A percentile compares a stretch with the other conserved stretches of the same genome.
These are phyloP conservation scores for Drosophila fulvimacula DNA, from an alignment of 2,888 invertebrate species.

Conservation along the genomic window DNA sequence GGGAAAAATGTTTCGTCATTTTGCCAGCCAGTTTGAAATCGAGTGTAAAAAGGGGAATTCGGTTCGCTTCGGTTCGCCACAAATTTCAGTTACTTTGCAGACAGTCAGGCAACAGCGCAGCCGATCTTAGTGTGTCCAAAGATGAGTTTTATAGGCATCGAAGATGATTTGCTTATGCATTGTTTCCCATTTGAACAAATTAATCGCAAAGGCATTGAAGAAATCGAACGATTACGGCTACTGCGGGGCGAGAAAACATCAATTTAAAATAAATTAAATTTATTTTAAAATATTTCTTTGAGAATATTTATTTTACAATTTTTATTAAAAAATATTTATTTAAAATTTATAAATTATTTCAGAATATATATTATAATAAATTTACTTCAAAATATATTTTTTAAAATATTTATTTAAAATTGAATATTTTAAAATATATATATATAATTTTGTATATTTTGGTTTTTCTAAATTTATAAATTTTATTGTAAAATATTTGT, in stretches of 20 bases:
- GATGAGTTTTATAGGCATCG: constrained; percentile 8
- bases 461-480: no score
- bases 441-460: no score
- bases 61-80: constrained; percentile 49
- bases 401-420: no score
- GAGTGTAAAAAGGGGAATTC: constrained; percentile 28
- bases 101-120: constrained; percentile 48
- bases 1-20: constrained; percentile 75
- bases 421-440: no score
- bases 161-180: constrained; percentile 48
- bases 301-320: background rate
- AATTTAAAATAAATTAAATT: background rate
- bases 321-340: no score
- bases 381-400: no score
- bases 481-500: no score
- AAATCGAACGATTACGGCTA: constrained; percentile 20
- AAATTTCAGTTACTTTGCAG: constrained; percentile 55
- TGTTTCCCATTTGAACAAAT: constrained; percentile 40
- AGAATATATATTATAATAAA: no score
- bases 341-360: no score
- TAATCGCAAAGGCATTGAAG: constrained; percentile 32
- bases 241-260: constrained; percentile 8
- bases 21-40: constrained; percentile 42
- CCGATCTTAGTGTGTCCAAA: constrained; percentile 3
- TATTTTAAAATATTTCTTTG: background rate